A percentile compares a stretch with the other conserved stretches of the same genome.
Evolutionary conservation across 1,140 invertebrate genomes (phyloP).

Genomic region (Heterodera schachtii): DNA sequence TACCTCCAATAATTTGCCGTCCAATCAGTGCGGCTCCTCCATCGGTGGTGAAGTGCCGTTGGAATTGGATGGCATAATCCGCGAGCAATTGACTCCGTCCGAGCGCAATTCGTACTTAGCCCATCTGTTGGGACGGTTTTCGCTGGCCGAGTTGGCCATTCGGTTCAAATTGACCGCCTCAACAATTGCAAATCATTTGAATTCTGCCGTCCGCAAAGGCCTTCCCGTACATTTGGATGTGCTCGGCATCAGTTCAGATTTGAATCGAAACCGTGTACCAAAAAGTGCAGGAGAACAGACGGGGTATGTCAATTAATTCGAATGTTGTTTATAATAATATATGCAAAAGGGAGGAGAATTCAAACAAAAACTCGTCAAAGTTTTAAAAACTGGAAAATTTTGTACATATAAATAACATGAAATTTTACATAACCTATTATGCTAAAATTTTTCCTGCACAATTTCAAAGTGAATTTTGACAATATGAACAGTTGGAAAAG

Average conservation of each 20-base stretch:
- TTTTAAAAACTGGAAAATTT: too few relatives aligned
- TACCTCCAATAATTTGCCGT: slow-evolving; percentile 11
- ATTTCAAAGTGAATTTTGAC: too few relatives aligned
- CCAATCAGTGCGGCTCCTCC: neutral
- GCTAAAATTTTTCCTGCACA: too few relatives aligned
- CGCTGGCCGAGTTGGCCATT: slow-evolving; percentile 19
- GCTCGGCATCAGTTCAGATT: slow-evolving; percentile 16
- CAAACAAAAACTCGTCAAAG: too few relatives aligned
- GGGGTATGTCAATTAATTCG: slow-evolving; percentile 3
- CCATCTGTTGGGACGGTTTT: slow-evolving; percentile 24
- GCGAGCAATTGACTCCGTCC: slow-evolving; percentile 12
- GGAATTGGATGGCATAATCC: slow-evolving; percentile 23
- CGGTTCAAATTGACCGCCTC: neutral
- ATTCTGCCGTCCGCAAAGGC: slow-evolving; percentile 19
- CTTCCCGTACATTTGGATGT: slow-evolving; percentile 30
- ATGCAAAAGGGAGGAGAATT: too few relatives aligned
- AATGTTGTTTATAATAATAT: neutral
- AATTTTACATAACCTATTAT: too few relatives aligned
- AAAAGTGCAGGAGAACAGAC: slow-evolving; percentile 28
- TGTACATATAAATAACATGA: too few relatives aligned
- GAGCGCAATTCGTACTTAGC: slow-evolving; percentile 4
- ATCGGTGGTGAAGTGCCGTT: slow-evolving; percentile 18
- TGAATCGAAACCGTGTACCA: slow-evolving; percentile 18
- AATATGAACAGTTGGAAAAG: too few relatives aligned
- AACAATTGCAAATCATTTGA: slow-evolving; percentile 32